These are phyloP conservation scores for Heliconius hortense DNA, from an alignment of 2,888 invertebrate species.

Conservation along the genomic window DNA sequence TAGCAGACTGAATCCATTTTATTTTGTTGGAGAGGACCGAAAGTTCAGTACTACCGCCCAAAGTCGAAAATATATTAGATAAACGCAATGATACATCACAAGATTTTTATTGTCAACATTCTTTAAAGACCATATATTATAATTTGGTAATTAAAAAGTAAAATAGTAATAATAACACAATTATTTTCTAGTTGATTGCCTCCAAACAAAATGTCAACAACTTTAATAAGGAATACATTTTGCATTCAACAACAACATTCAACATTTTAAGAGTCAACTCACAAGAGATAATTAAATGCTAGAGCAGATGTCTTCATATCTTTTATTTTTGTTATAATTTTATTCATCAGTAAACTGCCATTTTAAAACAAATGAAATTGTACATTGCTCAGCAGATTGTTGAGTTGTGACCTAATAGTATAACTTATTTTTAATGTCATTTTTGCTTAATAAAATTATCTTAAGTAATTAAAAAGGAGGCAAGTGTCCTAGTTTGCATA, in stretches of 20 bases:
- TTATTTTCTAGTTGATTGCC: background rate
- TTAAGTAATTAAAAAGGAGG: background rate
- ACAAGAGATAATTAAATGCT: background rate
- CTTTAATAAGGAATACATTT: background rate
- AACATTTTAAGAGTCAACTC: background rate
- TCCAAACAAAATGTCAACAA: background rate
- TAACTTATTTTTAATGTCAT: too few species aligned
- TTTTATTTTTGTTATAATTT: conserved; percentile 1
- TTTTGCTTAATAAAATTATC: background rate
- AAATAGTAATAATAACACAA: background rate
- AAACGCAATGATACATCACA: background rate
- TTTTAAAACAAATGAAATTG: background rate
- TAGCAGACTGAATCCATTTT: background rate
- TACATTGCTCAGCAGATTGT: background rate
- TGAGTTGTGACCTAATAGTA: background rate
- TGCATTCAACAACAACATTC: background rate
- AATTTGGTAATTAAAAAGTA: background rate
- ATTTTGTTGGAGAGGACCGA: too few species aligned
- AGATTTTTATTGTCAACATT: background rate
- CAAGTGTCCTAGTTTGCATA: background rate
- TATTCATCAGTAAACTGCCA: background rate
- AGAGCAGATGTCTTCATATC: conserved; percentile 5
- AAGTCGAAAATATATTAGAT: background rate
- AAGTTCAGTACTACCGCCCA: background rate
- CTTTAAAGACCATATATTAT: background rate